Base-by-base conservation (phyloP, 2,113 vertebrate species). In the Salminus brasiliensis region DNA sequence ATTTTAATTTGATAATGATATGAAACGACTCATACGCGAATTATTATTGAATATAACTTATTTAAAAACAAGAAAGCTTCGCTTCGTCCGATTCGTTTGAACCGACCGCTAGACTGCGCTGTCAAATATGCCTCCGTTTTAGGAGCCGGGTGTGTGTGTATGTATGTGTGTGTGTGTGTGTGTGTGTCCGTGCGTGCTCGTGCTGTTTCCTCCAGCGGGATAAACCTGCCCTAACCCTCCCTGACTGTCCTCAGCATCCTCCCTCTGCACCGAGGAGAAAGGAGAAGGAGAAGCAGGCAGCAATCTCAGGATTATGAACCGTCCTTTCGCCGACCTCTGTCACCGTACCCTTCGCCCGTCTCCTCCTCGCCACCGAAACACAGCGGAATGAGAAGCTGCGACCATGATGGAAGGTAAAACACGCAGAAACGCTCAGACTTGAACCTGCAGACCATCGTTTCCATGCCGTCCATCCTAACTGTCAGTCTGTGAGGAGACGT, bases 371-470 rank as follows among this genome's bases (percentile, higher is more conserved):
- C 79, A 72, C 73, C 27, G 23, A 68, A 71, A 70, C 60, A 94
- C 90, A 91, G 91, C 96, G 97, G 97, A 96, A 98, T 99, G 97
- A 96, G 88, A 96, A 95, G 95, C 95, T 93, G 96, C 95, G 94
- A 93, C 90, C 95, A 99, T 99, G 97, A 99, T 99, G 97, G 96
- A 98, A 99, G 97, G 97, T 99, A 27, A 87, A 88, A 79, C n/a
- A 23, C 1, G 1, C 0, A 9, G 57, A 25, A 25, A 25, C 2
- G 52, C 8, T 25, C 52, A 23, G 36, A 72, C 27, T 57, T 66
- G 65, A 69, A 23, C 57, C 18, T 57, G 52, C 68, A 67, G 72
- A 15, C 72, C 39, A 36, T 73, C 21, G 7, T 10, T 21, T 55
- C 21, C 27, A n/a, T 68, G 34, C 29, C 2, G 66, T 29, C 79